Evolutionary conservation across 2,797 vertebrate genomes (phyloP), one percentile per base, ranked within the genome.

Genomic region (Myiothlypis chrysogaster): DNA sequence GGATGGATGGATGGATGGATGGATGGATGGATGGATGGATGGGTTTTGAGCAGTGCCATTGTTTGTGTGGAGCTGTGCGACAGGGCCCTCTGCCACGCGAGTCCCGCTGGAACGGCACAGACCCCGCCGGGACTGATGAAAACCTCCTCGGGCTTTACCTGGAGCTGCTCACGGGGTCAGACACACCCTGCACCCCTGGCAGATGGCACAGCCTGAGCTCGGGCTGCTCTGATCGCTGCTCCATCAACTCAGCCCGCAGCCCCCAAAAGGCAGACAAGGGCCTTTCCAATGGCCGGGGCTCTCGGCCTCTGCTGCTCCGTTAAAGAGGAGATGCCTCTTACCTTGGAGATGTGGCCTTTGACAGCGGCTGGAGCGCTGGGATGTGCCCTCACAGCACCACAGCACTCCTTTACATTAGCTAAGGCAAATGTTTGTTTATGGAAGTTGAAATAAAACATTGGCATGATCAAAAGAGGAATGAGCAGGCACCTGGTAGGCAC

Each of bases 361-460:
- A 52, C 24, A 22, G 63, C 0, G 22, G n/a, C 89, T 64, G 46
- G 4, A 19, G 56, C 2, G 57, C 43, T 83, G 87, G 79, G 87
- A 75, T 94, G 94, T 23, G 77, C 71, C 52, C 95, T 90, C 72
- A 18, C 44, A 73, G 81, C 4, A 55, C 63, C 65, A 3, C 28
- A 46, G 30, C 32, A 43, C 61, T 79, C 89, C 91, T 91, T 66
- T 22, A 24, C 81, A 60, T 61, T 80, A 73, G 72, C 93, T 32
- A 56, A 94, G 77, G 85, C 76, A 93, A 96, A 96, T 73, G 89
- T 95, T 96, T 96, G 87, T 91, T 90, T 91, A 66, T 70, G 59
- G 73, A 90, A 94, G 89, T 60, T 93, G 77, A 86, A 90, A 76
- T 86, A 52, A 93, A 96, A 91, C 79, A 55, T 60, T 89, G 27